These are phyloP conservation scores for Erebia palarica DNA, from an alignment of 2,888 invertebrate genomes.

Conservation along the genomic window DNA sequence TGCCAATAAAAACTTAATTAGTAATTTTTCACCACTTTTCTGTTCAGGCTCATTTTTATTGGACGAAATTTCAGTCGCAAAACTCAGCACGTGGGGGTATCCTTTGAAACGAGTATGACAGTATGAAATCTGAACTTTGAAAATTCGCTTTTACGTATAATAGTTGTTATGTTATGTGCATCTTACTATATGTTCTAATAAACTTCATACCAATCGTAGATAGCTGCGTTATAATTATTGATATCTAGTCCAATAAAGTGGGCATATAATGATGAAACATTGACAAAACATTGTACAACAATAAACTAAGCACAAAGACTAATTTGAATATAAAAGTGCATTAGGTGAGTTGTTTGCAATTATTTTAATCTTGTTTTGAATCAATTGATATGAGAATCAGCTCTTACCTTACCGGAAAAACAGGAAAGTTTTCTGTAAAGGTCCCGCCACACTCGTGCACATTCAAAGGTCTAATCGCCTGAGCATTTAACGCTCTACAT, in stretches of 20 bases:
- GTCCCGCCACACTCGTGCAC: constrained; percentile 14
- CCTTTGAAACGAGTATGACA: too few species aligned
- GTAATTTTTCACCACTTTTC: too few species aligned
- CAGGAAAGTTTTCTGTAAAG: constrained; percentile 71
- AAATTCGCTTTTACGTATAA: not conserved
- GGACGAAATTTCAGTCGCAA: too few species aligned
- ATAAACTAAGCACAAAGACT: constrained; percentile 58
- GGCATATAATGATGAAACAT: constrained; percentile 30
- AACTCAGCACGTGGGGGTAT: too few species aligned
- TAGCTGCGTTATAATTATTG: constrained; percentile 2
- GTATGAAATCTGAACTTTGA: too few species aligned
- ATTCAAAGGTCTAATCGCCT: not conserved
- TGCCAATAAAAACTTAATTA: too few species aligned
- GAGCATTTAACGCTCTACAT: too few species aligned
- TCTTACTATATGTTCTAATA: not conserved
- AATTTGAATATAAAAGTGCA: constrained; percentile 70
- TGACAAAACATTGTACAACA: constrained; percentile 31
- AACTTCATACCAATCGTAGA: constrained; percentile 6
- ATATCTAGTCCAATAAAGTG: constrained; percentile 25
- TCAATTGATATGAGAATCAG: constrained; percentile 37
- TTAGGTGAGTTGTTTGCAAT: constrained; percentile 48
- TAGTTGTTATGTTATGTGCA: not conserved
- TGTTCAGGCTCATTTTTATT: too few species aligned
- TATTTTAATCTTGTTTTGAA: constrained; percentile 23
- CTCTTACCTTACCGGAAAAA: constrained; percentile 74